phyloP scores from a whole-genome alignment of 2,888 invertebrate genomes.

The Auanema sp. region DNA sequence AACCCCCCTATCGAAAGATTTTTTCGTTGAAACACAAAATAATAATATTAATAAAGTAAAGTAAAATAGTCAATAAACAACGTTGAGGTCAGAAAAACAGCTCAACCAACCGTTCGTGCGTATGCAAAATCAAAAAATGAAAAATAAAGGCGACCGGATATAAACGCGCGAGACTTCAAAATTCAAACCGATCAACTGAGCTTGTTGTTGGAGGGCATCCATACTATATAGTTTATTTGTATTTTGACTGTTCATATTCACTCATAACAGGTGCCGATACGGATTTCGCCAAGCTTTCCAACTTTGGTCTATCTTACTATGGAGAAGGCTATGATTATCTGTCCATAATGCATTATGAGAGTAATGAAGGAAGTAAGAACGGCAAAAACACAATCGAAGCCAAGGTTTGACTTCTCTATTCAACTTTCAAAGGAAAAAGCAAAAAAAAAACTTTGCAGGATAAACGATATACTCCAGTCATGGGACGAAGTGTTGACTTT shows the following conservation, averaged over 20 bases:
- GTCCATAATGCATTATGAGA: slow-evolving; percentile 61
- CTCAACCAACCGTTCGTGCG: too few relatives aligned
- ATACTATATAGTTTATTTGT: neutral
- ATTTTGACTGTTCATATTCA: slow-evolving; percentile 7
- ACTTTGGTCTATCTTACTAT: slow-evolving; percentile 59
- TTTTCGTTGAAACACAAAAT: too few relatives aligned
- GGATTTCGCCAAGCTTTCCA: slow-evolving; percentile 60
- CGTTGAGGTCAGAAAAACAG: too few relatives aligned
- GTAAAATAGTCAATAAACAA: too few relatives aligned
- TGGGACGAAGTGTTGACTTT: slow-evolving; percentile 61
- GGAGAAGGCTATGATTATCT: slow-evolving; percentile 61
- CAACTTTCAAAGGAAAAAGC: neutral
- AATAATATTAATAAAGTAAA: too few relatives aligned
- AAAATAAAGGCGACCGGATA: too few relatives aligned
- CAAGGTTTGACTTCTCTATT: slow-evolving; percentile 21
- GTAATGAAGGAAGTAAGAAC: slow-evolving; percentile 52
- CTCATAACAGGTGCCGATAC: slow-evolving; percentile 53
- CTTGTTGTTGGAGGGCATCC: too few relatives aligned
- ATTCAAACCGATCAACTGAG: too few relatives aligned
- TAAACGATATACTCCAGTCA: slow-evolving; percentile 50
- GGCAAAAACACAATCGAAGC: slow-evolving; percentile 62
- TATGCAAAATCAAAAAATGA: too few relatives aligned
- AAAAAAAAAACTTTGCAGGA: slow-evolving; percentile 20
- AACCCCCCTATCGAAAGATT: too few relatives aligned
- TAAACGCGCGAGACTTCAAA: too few relatives aligned